Percentiles rank a stretch among this genome's conserved stretches.
Evolutionary conservation across 2,113 vertebrate genomes (phyloP).

Genomic region (Microcebus griseorufus): DNA sequence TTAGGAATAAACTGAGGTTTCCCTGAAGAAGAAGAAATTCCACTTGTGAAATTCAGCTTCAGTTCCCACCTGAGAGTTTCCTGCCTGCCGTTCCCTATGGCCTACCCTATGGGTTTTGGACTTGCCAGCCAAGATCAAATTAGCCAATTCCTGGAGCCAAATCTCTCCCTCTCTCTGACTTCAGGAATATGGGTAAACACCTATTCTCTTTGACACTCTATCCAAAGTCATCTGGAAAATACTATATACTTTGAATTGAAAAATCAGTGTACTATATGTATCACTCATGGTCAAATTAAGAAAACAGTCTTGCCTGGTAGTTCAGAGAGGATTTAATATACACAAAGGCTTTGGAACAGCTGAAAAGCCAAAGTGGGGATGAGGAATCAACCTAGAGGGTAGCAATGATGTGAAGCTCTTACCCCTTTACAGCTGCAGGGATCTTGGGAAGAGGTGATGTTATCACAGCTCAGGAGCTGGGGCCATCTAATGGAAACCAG

Average conservation of each 20-base stretch:
- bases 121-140: not conserved
- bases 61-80: not conserved
- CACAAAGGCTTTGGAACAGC: not conserved
- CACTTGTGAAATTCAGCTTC: not conserved
- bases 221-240: not conserved
- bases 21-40: not conserved
- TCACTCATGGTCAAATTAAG: not conserved
- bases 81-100: not conserved
- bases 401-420: not conserved
- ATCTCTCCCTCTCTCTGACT: not conserved
- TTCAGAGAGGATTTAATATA: not conserved
- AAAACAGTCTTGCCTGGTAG: not conserved
- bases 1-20: not conserved
- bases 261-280: not conserved
- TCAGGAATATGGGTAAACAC: not conserved
- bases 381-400: not conserved
- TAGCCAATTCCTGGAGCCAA: not conserved
- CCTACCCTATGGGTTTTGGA: not conserved
- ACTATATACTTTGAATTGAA: not conserved
- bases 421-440: not conserved
- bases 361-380: not conserved
- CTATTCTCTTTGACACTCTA: not conserved
- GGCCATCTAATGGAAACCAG: not conserved
- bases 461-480: not conserved
- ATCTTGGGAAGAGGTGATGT: not conserved